phyloP scores from a whole-genome alignment of 2,888 invertebrate species.

The Dicyrtomina minuta region DNA sequence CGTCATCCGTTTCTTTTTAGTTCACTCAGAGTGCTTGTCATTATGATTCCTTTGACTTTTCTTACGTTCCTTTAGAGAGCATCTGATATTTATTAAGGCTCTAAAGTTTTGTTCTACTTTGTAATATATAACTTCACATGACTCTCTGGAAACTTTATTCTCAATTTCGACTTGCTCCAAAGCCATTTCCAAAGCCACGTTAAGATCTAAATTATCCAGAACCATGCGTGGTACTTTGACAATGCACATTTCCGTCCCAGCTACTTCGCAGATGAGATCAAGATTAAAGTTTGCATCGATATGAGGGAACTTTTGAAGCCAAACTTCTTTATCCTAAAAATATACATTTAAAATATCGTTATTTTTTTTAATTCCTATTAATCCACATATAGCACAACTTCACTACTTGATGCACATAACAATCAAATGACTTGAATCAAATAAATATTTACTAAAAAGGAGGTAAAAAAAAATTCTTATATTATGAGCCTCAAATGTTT shows the following conservation, averaged over 20 bases:
- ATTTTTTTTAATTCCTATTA: too few species aligned
- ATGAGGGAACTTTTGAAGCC: slow-evolving; percentile 76
- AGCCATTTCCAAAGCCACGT: slow-evolving; percentile 62
- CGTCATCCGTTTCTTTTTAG: too few species aligned
- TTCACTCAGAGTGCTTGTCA: too few species aligned
- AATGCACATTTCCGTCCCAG: slow-evolving; percentile 60
- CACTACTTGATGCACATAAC: too few species aligned
- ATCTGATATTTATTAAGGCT: slow-evolving; percentile 56
- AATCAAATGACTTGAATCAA: too few species aligned
- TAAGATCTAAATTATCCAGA: slow-evolving; percentile 61
- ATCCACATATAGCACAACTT: too few species aligned
- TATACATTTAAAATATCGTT: too few species aligned
- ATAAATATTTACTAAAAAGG: too few species aligned
- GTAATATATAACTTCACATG: slow-evolving; percentile 54
- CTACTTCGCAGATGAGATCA: slow-evolving; percentile 60
- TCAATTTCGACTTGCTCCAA: slow-evolving; percentile 55
- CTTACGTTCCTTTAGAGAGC: slow-evolving; percentile 2
- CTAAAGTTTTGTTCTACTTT: slow-evolving; percentile 58
- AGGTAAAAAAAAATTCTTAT: too few species aligned
- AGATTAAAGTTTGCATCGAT: slow-evolving; percentile 70
- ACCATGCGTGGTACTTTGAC: slow-evolving; percentile 61
- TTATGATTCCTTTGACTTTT: slow-evolving; percentile 11
- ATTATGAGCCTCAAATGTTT: too few species aligned
- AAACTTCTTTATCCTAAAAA: slow-evolving; percentile 63
- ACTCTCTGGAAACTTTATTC: slow-evolving; percentile 34